Percentiles rank a stretch among this genome's conserved stretches.
phyloP scores from a whole-genome alignment of 2,888 invertebrate genomes.

The Drosophila testacea region DNA sequence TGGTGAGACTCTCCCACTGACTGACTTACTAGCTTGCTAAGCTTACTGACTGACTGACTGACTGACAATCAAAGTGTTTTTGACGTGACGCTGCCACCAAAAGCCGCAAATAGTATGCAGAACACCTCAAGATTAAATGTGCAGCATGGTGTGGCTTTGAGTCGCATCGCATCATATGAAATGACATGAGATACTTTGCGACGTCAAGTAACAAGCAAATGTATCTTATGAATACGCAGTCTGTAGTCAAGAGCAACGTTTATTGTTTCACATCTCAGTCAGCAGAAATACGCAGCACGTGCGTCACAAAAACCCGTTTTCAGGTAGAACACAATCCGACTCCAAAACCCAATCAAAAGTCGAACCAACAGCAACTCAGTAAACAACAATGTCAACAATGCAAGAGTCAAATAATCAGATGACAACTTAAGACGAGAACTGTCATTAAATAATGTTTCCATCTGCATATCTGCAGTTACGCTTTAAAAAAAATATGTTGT shows the following conservation, averaged over 20 bases:
- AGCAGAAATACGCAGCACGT: slow-evolving; percentile 51
- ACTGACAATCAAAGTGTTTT: slow-evolving; percentile 66
- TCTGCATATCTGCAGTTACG: slow-evolving; percentile 1
- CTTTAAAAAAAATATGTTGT: no score
- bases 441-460: slow-evolving; percentile 23
- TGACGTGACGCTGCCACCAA: slow-evolving; percentile 64
- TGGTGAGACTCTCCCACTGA: slow-evolving; percentile 21
- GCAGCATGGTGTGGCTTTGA: slow-evolving; percentile 61
- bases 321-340: slow-evolving; percentile 18
- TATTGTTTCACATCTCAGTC: slow-evolving; percentile 56
- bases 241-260: slow-evolving; percentile 44
- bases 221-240: slow-evolving; percentile 60
- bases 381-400: slow-evolving; percentile 17
- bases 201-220: slow-evolving; percentile 60
- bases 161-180: slow-evolving; percentile 47
- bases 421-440: slow-evolving; percentile 12
- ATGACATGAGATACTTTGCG: slow-evolving; percentile 72
- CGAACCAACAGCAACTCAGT: slow-evolving; percentile 6
- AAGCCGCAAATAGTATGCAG: slow-evolving; percentile 74
- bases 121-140: slow-evolving; percentile 76
- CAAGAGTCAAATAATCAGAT: slow-evolving; percentile 37
- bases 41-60: slow-evolving; percentile 16
- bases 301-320: slow-evolving; percentile 77
- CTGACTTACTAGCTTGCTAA: slow-evolving; percentile 5
- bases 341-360: neutral